phyloP scores from a whole-genome alignment of 2,888 invertebrate genomes.

The Venusia cambrica region DNA sequence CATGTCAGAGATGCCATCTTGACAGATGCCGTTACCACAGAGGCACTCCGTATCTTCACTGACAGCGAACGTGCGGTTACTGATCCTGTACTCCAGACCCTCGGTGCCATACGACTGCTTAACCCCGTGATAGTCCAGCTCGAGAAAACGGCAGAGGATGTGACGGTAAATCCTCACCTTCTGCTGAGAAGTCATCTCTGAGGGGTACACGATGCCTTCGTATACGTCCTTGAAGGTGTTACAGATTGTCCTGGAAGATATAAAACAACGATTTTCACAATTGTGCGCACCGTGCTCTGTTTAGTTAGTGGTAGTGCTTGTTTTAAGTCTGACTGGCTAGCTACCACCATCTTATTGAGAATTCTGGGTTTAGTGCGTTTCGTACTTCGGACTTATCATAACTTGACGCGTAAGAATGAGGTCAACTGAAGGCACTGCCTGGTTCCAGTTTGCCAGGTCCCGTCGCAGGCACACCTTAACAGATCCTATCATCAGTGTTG shows the following conservation, averaged over 20 bases:
- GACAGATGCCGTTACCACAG: constrained; percentile 74
- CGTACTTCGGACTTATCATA: too few species aligned
- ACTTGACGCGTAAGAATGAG: too few species aligned
- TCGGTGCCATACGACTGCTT: constrained; percentile 69
- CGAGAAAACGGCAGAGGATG: constrained; percentile 88
- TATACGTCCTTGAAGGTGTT: constrained; percentile 84
- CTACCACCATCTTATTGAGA: too few species aligned
- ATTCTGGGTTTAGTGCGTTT: too few species aligned
- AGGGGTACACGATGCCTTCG: constrained; percentile 87
- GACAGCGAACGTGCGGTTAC: constrained; percentile 81
- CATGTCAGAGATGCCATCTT: constrained; percentile 84
- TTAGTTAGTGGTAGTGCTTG: too few species aligned
- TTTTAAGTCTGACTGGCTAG: too few species aligned
- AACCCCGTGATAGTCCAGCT: constrained; percentile 46
- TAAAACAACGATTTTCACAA: too few species aligned
- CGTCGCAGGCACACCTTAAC: too few species aligned
- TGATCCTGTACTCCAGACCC: constrained; percentile 82
- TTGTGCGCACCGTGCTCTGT: too few species aligned
- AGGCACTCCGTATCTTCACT: constrained; percentile 84
- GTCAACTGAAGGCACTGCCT: too few species aligned
- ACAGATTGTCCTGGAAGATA: constrained; percentile 77
- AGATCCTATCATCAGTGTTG: too few species aligned
- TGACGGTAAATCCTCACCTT: constrained; percentile 86
- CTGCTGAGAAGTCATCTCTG: constrained; percentile 72
- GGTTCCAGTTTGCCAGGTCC: too few species aligned